Percentiles rank a stretch among this genome's conserved stretches.
phyloP scores from a whole-genome alignment of 2,113 vertebrate genomes.

The Mastomys natalensis region DNA sequence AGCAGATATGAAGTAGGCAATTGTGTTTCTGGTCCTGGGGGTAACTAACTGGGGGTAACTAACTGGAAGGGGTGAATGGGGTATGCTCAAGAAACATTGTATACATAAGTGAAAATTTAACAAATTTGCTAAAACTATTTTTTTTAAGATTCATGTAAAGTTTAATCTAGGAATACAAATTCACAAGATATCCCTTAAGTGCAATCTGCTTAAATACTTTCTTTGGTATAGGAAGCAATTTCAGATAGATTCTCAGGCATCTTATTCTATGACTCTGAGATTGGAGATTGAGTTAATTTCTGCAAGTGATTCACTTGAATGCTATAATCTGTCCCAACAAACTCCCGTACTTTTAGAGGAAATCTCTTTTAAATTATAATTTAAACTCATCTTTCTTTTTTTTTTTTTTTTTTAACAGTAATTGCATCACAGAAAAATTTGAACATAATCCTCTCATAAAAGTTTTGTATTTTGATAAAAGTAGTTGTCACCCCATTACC shows the following conservation, averaged over 20 bases:
- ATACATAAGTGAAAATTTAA: not conserved
- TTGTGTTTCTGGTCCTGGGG: not conserved
- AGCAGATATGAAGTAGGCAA: not conserved
- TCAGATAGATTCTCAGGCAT: not conserved
- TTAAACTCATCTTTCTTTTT: not conserved
- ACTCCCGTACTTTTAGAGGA: not conserved
- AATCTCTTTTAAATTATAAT: conserved; percentile 21
- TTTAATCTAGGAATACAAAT: conserved; percentile 22
- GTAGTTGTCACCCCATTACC: not conserved
- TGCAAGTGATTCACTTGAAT: not conserved
- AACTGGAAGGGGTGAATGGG: not conserved
- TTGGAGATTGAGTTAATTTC: conserved; percentile 5
- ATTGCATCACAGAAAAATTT: not conserved
- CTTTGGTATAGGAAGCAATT: not conserved
- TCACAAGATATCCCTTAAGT: not conserved
- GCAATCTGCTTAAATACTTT: not conserved
- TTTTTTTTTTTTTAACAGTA: not conserved
- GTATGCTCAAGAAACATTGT: not conserved
- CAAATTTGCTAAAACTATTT: not conserved
- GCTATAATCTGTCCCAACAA: conserved; percentile 17
- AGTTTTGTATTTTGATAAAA: not conserved
- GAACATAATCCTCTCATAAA: not conserved
- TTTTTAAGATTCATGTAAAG: not conserved
- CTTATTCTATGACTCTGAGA: not conserved
- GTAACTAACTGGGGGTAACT: not conserved